Conservation (phyloP, 1,140 invertebrate genomes). For the Thaumetopoea pityocampa region DNA sequence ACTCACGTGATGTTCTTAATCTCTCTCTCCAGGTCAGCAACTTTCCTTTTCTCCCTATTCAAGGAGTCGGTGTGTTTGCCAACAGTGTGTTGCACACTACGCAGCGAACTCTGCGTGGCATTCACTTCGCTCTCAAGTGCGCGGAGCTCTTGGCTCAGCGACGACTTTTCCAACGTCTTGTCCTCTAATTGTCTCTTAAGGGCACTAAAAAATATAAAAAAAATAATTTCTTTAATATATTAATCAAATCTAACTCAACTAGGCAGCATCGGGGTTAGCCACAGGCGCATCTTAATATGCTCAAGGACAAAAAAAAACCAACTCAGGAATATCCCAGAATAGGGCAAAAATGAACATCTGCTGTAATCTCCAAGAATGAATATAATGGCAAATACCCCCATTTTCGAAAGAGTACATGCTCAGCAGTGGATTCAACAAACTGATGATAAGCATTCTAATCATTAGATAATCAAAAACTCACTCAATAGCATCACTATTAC, state of each 20-base stretch:
- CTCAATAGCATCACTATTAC: constrained; percentile 35
- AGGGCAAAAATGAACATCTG: too few relatives aligned
- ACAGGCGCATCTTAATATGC: too few relatives aligned
- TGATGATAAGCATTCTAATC: too few relatives aligned
- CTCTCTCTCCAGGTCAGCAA: constrained; percentile 46
- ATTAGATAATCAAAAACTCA: constrained; percentile 27
- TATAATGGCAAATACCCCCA: too few relatives aligned
- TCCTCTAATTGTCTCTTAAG: constrained; percentile 31
- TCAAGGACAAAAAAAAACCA: too few relatives aligned
- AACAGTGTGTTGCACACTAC: constrained; percentile 19
- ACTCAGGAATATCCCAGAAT: too few relatives aligned
- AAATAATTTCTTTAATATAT: background rate
- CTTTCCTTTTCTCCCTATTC: constrained; percentile 41
- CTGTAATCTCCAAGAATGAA: too few relatives aligned
- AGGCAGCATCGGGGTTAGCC: too few relatives aligned
- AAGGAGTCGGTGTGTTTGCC: constrained; percentile 39
- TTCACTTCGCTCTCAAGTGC: constrained; percentile 25
- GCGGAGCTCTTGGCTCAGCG: constrained; percentile 31
- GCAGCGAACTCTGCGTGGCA: constrained; percentile 16
- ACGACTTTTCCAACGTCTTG: constrained; percentile 21
- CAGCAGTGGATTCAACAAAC: too few relatives aligned
- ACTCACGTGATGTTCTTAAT: constrained; percentile 49
- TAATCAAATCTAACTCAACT: too few relatives aligned
- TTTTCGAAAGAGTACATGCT: too few relatives aligned
- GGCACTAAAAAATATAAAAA: constrained; percentile 21